Conservation (phyloP, 2,888 invertebrate species). For the Falcaria lacertinaria region DNA sequence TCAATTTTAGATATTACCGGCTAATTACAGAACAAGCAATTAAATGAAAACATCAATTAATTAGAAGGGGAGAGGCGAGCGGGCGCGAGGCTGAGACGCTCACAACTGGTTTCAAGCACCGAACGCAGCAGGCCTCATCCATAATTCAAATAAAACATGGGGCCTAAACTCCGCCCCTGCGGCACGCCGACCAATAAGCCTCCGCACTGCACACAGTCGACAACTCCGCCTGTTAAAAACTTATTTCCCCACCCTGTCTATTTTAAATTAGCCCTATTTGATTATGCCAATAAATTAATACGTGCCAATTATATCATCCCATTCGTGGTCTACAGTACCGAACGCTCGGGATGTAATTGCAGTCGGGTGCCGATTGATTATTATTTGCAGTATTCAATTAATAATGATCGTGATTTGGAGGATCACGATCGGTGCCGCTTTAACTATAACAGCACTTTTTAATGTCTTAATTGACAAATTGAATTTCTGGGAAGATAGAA, state of each 20-base stretch:
- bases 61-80: constrained; percentile 73
- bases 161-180: constrained; percentile 74
- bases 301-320: constrained; percentile 58
- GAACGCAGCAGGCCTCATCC: constrained; percentile 68
- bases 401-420: constrained; percentile 57
- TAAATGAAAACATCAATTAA: constrained; percentile 78
- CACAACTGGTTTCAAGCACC: constrained; percentile 72
- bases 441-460: constrained; percentile 40
- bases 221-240: constrained; percentile 70
- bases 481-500: constrained; percentile 39
- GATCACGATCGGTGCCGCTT: constrained; percentile 43
- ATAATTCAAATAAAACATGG: constrained; percentile 79
- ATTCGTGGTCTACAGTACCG: constrained; percentile 38
- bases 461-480: constrained; percentile 60
- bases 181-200: constrained; percentile 69
- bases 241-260: constrained; percentile 65
- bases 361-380: constrained; percentile 61
- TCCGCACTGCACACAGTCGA: constrained; percentile 49
- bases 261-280: constrained; percentile 65
- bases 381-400: constrained; percentile 68
- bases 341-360: constrained; percentile 47
- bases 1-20: constrained; percentile 60
- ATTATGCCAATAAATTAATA: constrained; percentile 68
- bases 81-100: constrained; percentile 67
- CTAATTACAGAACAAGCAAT: constrained; percentile 72